Evolutionary conservation across 2,113 vertebrate species (phyloP).

Genomic region (Paedocypris sp.): DNA sequence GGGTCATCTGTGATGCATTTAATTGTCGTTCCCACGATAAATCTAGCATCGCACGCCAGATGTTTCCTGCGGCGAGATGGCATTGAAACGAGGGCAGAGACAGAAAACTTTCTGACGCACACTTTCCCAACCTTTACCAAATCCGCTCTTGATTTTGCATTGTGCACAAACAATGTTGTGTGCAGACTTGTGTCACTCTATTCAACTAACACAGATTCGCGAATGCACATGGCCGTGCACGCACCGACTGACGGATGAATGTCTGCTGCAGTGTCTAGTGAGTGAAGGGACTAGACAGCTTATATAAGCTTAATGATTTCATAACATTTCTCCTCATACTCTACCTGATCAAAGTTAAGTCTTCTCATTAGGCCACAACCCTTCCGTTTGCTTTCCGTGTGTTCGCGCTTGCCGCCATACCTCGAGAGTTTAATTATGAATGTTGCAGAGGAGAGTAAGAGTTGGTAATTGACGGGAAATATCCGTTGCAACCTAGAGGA

Average conservation of each 20-base stretch:
- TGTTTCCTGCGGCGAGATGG: slow-evolving; percentile 52
- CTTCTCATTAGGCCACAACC: neutral
- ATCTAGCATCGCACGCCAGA: slow-evolving; percentile 53
- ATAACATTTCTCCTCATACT: neutral
- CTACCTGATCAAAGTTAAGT: neutral
- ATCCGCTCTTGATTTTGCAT: slow-evolving; percentile 29
- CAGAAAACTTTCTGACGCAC: slow-evolving; percentile 27
- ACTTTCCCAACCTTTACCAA: slow-evolving; percentile 38
- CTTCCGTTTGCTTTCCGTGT: neutral
- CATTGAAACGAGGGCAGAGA: slow-evolving; percentile 28
- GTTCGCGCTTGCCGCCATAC: neutral
- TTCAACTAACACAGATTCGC: neutral
- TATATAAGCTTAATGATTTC: neutral
- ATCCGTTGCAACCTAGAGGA: neutral
- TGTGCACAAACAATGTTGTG: neutral
- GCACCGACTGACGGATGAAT: neutral
- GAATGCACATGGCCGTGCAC: neutral
- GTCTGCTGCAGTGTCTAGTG: neutral
- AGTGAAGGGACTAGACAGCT: neutral
- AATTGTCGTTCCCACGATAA: slow-evolving; percentile 41
- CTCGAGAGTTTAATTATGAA: slow-evolving; percentile 16
- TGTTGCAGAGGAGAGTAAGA: neutral
- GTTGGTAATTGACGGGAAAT: slow-evolving; percentile 9
- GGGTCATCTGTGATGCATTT: slow-evolving; percentile 28
- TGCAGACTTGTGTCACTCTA: neutral